phyloP scores from a whole-genome alignment of 53 echinoderm and acorn worm species.

The Pentamera pediparva region DNA sequence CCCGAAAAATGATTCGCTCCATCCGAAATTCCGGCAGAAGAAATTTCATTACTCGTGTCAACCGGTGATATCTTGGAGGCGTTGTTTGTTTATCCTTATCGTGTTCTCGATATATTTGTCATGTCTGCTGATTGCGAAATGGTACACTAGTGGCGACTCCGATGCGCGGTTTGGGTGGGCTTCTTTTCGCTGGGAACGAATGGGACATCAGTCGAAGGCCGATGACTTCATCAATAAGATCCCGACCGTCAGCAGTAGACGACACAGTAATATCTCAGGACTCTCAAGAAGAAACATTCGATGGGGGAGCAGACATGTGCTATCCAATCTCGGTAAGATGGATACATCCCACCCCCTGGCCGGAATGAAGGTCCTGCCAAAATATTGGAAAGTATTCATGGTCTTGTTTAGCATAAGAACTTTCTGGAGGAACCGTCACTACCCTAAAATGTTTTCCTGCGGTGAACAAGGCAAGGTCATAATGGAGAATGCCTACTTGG shows the following conservation, averaged over 20 bases:
- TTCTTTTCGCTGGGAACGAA: neutral
- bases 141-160: neutral
- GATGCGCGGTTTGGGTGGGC: neutral
- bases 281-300: neutral
- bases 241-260: neutral
- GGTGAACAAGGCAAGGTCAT: neutral
- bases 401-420: conserved; percentile 18
- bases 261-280: neutral
- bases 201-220: neutral
- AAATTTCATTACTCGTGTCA: too few relatives aligned
- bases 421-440: neutral
- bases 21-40: too few relatives aligned
- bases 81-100: too few relatives aligned
- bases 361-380: neutral
- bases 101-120: neutral
- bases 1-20: too few relatives aligned
- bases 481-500: neutral
- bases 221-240: too few relatives aligned
- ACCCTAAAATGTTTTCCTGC: neutral
- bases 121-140: neutral
- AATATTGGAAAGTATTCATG: neutral
- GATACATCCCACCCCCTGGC: too few relatives aligned
- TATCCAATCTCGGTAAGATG: neutral
- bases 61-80: too few relatives aligned
- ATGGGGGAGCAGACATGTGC: neutral